These are phyloP conservation scores for Ondatra zibethicus DNA, from an alignment of 2,113 vertebrate species.

Conservation along the genomic window DNA sequence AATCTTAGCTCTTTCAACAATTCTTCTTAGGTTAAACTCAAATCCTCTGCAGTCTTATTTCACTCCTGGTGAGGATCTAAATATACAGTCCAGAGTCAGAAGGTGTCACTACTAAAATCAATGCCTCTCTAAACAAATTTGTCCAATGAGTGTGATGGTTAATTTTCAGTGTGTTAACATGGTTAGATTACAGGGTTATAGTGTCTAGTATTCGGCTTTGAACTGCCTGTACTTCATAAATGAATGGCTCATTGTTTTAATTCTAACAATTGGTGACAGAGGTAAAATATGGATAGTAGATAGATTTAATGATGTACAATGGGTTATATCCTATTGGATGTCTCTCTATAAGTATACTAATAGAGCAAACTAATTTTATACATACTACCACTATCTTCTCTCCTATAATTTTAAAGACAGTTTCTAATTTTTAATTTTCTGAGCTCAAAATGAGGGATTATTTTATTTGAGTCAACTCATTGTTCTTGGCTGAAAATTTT, in stretches of 20 bases:
- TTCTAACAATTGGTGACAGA: background rate
- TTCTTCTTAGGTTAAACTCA: background rate
- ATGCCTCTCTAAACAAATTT: background rate
- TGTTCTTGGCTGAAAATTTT: background rate
- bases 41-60: background rate
- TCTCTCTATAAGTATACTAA: background rate
- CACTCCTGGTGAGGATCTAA: background rate
- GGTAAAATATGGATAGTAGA: background rate
- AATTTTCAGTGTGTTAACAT: background rate
- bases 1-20: background rate
- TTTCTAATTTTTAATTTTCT: conserved; percentile 16
- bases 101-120: background rate
- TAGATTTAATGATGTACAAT: background rate
- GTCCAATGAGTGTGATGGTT: background rate
- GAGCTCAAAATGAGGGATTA: background rate
- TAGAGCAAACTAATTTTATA: background rate
- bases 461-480: background rate
- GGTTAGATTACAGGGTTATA: background rate
- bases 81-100: background rate
- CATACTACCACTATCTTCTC: background rate
- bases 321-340: background rate
- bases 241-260: background rate
- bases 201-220: background rate
- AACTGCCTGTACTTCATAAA: background rate
- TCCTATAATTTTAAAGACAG: background rate